Evolutionary conservation across 2,113 vertebrate genomes (phyloP), one percentile per base, ranked within the genome.

Genomic region (Chaetorhynchus papuensis): DNA sequence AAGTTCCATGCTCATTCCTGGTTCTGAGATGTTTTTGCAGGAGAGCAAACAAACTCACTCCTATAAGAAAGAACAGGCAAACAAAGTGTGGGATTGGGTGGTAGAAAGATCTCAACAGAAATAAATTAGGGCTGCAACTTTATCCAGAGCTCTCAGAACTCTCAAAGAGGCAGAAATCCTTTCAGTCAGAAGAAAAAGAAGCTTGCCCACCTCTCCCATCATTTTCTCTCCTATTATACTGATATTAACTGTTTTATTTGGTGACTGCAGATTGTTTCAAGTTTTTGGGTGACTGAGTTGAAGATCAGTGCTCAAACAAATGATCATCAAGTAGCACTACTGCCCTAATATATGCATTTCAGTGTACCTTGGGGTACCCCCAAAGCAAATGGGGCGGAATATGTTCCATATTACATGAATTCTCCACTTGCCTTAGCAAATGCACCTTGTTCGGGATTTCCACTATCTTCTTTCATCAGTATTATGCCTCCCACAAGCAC

Each of bases 41-140:
- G 45, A 95, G 91, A 91, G 91, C 54, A 90, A 95, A 91, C 49
- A 56, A 93, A 79, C 28, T 47, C 28, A 80, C 83, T 79, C 45
- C 60, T 78, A 11, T 72, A 94, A 86, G 66, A 90, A 92, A 72
- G 71, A 90, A 66, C 31, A 88, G 79, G 60, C 63, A 93, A 96
- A 85, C 27, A 35, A 83, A 88, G n/a, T 31, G n/a, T 2, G 2
- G 61, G 44, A 63, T 2, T 49, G 35, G 8, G 33, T 30, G 13
- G 35, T 88, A 50, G 37, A 87, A 93, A 74, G 71, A 92, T 90
- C 24, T 54, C 82, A 90, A 84, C 26, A 56, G 42, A 97, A 88
- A 96, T 65, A 93, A 93, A 69, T 37, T 72, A 81, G n/a, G 60
- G 44, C 47, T 94, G 22, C 75, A 90, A 83, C 30, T 80, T 72